Evolutionary conservation across 2,113 vertebrate species (phyloP).

Genomic region (Carassius carassius): DNA sequence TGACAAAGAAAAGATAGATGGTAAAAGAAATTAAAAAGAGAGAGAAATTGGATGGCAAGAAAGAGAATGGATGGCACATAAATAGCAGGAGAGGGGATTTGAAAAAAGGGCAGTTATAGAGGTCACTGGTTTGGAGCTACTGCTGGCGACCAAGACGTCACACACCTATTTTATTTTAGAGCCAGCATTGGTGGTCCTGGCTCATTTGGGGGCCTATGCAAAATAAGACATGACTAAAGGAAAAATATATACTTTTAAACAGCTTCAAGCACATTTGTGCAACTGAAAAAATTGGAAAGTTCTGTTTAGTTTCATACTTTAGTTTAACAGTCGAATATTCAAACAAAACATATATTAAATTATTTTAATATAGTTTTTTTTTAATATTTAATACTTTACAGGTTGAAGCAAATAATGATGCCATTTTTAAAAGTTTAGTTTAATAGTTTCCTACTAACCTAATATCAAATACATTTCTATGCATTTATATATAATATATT

Average conservation of each 20-base stretch:
- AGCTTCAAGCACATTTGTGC: neutral
- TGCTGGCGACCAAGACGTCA: neutral
- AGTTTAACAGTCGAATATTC: neutral
- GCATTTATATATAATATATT: too few species aligned
- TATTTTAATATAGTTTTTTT: too few species aligned
- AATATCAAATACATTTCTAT: too few species aligned
- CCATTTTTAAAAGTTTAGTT: too few species aligned
- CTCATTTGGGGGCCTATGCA: neutral
- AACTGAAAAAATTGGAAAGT: neutral
- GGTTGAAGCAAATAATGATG: too few species aligned
- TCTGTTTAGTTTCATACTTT: neutral
- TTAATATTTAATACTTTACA: too few species aligned
- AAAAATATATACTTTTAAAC: neutral
- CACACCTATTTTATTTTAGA: too few species aligned
- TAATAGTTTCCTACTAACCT: too few species aligned
- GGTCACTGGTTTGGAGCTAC: slow-evolving; percentile 59
- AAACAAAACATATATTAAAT: too few species aligned
- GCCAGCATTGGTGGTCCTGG: neutral
- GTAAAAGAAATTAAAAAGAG: slow-evolving; percentile 27
- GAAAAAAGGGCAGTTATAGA: slow-evolving; percentile 56
- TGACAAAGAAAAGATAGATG: slow-evolving; percentile 48
- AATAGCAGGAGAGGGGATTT: slow-evolving; percentile 30
- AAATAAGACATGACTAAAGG: neutral
- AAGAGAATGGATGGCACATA: slow-evolving; percentile 19
- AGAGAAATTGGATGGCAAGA: neutral